These are phyloP conservation scores for Leptonema lineaticorne DNA, from an alignment of 1,140 invertebrate genomes.

Conservation along the genomic window DNA sequence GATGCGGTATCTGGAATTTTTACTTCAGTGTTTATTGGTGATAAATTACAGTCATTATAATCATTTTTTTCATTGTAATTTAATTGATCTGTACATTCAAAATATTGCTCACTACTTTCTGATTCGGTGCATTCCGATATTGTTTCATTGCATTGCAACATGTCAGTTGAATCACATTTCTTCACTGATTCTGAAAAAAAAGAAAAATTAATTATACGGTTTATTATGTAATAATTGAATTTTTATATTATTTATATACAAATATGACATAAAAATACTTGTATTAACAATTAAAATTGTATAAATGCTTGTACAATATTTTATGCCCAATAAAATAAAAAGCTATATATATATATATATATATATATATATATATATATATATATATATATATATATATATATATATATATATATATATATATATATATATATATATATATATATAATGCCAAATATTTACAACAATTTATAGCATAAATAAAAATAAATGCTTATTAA, in stretches of 20 bases:
- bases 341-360: neutral
- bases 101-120: slow-evolving; percentile 56
- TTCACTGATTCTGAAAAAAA: slow-evolving; percentile 44
- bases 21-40: slow-evolving; percentile 44
- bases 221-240: too few relatives aligned
- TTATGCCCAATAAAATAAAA: too few relatives aligned
- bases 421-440: neutral
- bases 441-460: too few relatives aligned
- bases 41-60: slow-evolving; percentile 45
- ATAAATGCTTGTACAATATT: too few relatives aligned
- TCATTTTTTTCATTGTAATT: slow-evolving; percentile 49
- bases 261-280: too few relatives aligned
- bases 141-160: slow-evolving; percentile 55
- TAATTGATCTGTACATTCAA: slow-evolving; percentile 52
- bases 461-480: too few relatives aligned
- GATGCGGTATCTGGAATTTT: slow-evolving; percentile 1
- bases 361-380: neutral
- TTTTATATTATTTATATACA: too few relatives aligned
- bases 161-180: slow-evolving; percentile 56
- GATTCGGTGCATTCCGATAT: slow-evolving; percentile 57
- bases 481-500: too few relatives aligned
- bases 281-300: too few relatives aligned
- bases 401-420: neutral
- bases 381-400: neutral
- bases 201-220: slow-evolving; percentile 14